Conservation (phyloP, 2,113 vertebrate species). For the Passer montanus region DNA sequence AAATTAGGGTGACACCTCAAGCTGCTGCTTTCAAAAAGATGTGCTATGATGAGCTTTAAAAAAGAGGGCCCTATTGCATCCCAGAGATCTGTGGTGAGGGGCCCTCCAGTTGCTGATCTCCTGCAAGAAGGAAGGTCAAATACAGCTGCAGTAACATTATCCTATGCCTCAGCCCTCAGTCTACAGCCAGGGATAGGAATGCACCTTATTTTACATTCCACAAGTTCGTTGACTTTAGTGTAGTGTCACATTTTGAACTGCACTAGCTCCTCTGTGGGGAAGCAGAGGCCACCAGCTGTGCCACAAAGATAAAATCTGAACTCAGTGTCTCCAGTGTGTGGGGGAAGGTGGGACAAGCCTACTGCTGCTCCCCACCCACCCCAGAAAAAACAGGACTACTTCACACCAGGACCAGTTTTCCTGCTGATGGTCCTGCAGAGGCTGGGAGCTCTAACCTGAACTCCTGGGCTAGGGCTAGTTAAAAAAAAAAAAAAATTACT, state of each 20-base stretch:
- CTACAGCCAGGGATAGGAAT: not conserved
- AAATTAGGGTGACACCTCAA: constrained; percentile 26
- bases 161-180: not conserved
- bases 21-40: constrained; percentile 30
- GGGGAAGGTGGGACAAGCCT: not conserved
- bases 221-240: not conserved
- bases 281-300: not conserved
- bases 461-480: not conserved
- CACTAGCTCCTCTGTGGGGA: not conserved
- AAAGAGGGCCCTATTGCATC: constrained; percentile 38
- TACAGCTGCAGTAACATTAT: constrained; percentile 53
- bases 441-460: not conserved
- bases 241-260: not conserved
- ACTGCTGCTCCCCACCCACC: not conserved
- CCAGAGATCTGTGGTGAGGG: constrained; percentile 19
- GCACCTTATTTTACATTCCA: fast-evolving
- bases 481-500: not conserved
- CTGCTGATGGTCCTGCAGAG: not conserved
- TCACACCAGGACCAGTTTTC: not conserved
- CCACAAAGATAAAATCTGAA: not conserved
- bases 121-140: constrained; percentile 42
- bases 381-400: not conserved
- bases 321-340: fast-evolving
- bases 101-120: not conserved
- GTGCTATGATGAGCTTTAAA: constrained; percentile 47